Evolutionary conservation across 2,888 invertebrate genomes (phyloP).

Genomic region (Oscheius sp.): DNA sequence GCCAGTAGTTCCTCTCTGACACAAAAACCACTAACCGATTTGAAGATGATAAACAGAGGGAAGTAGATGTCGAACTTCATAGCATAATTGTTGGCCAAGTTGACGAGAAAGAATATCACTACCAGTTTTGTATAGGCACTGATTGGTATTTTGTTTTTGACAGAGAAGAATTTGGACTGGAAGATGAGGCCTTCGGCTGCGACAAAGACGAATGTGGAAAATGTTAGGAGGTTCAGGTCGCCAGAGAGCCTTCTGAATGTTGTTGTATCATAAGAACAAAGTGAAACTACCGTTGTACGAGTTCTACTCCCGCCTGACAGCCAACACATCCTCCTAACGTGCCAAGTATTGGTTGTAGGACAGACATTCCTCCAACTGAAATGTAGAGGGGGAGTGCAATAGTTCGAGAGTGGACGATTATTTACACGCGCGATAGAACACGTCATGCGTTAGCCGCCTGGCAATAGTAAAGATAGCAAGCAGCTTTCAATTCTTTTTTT

Average conservation of each 20-base stretch:
- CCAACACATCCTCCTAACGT: slow-evolving; percentile 58
- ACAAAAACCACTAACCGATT: slow-evolving; percentile 80
- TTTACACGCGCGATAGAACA: no score
- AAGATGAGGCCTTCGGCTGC: slow-evolving; percentile 57
- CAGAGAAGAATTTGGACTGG: slow-evolving; percentile 57
- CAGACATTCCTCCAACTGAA: no score
- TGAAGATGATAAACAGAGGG: slow-evolving; percentile 97
- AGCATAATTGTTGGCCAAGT: slow-evolving; percentile 89
- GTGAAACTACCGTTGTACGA: slow-evolving; percentile 53
- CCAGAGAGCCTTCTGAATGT: slow-evolving; percentile 48
- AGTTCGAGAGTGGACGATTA: no score
- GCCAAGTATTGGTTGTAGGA: slow-evolving; percentile 40
- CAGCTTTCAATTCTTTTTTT: no score
- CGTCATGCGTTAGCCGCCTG: no score
- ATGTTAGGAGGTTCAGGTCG: slow-evolving; percentile 60
- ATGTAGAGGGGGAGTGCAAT: no score
- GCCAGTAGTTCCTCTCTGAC: neutral
- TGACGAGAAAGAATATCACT: slow-evolving; percentile 88
- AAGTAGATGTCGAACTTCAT: slow-evolving; percentile 95
- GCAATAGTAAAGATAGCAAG: no score
- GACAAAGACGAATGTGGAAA: slow-evolving; percentile 60
- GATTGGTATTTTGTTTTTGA: slow-evolving; percentile 49
- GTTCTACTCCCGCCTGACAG: slow-evolving; percentile 65
- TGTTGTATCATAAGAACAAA: neutral
- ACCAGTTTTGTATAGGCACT: slow-evolving; percentile 78